Conservation (phyloP, 2,113 vertebrate species). For the Daphoenositta chrysoptera region DNA sequence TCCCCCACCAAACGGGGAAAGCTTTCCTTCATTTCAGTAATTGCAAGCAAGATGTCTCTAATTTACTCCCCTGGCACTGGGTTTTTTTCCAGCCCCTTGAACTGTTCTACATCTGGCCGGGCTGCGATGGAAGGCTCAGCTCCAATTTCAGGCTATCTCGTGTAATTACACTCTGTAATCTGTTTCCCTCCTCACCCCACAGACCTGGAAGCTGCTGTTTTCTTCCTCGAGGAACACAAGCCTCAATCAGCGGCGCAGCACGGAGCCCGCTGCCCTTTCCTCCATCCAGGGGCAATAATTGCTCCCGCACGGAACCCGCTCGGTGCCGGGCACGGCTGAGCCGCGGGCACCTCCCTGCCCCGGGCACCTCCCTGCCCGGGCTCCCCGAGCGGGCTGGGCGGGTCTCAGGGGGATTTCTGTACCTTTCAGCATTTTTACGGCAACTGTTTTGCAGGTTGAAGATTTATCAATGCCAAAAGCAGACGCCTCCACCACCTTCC, state of each 20-base stretch:
- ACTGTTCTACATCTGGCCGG: background rate
- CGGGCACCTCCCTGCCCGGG: too few relatives aligned
- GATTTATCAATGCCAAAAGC: conserved; percentile 95
- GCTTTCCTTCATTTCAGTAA: background rate
- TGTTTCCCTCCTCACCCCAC: conserved; percentile 11
- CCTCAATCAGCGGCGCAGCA: background rate
- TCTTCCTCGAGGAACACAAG: background rate
- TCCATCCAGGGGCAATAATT: background rate
- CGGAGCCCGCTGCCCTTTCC: background rate
- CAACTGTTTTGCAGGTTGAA: conserved; percentile 95
- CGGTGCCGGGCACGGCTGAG: background rate
- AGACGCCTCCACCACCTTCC: conserved; percentile 93
- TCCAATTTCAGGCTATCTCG: conserved; percentile 7
- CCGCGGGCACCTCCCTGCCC: too few relatives aligned
- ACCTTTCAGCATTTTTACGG: conserved; percentile 98
- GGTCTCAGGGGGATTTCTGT: conserved; percentile 49
- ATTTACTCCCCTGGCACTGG: background rate
- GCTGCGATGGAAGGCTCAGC: background rate
- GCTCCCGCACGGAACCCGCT: background rate
- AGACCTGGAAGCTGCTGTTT: conserved; percentile 9
- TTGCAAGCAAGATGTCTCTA: background rate
- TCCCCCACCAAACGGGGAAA: background rate
- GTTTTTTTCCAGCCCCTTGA: background rate
- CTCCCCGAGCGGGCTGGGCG: too few relatives aligned
- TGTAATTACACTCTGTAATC: conserved; percentile 8